phyloP scores from a whole-genome alignment of 1,140 invertebrate species.

The Ladona fulva region DNA sequence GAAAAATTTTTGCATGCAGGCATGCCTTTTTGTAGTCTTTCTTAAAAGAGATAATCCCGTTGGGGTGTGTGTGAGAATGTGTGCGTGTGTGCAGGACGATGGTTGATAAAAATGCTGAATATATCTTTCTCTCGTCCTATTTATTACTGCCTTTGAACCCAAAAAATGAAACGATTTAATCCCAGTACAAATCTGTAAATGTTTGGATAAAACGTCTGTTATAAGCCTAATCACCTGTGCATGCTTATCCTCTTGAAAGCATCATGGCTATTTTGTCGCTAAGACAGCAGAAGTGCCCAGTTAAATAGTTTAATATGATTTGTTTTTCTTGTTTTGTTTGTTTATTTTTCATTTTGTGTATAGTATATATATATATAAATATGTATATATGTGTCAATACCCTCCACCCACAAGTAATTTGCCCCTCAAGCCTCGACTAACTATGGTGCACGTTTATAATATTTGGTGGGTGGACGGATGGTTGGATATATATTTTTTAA shows the following conservation, averaged over 20 bases:
- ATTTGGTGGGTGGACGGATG: conserved; percentile 2
- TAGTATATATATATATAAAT: conserved; percentile 4
- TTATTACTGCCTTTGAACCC: background rate
- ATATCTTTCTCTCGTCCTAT: conserved; percentile 8
- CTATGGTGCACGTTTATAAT: conserved; percentile 1
- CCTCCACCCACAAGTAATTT: background rate
- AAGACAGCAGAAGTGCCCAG: conserved; percentile 6
- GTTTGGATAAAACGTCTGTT: background rate
- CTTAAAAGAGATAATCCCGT: background rate
- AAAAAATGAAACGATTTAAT: background rate
- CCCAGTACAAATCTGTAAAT: conserved; percentile 9
- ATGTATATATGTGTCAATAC: background rate
- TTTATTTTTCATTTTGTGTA: conserved; percentile 4
- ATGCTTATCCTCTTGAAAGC: conserved; percentile 9
- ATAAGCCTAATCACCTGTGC: background rate
- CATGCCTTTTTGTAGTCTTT: conserved; percentile 9
- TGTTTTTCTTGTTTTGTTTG: conserved; percentile 4
- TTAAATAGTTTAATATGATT: conserved; percentile 10
- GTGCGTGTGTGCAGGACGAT: background rate
- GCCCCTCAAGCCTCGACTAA: background rate
- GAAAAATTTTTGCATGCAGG: background rate
- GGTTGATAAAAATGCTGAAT: background rate
- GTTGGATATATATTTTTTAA: conserved; percentile 11
- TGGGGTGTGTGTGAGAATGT: background rate
- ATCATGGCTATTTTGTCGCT: conserved; percentile 9